These are phyloP conservation scores for Gymnarchus niloticus DNA, from an alignment of 2,113 vertebrate species.

Conservation along the genomic window DNA sequence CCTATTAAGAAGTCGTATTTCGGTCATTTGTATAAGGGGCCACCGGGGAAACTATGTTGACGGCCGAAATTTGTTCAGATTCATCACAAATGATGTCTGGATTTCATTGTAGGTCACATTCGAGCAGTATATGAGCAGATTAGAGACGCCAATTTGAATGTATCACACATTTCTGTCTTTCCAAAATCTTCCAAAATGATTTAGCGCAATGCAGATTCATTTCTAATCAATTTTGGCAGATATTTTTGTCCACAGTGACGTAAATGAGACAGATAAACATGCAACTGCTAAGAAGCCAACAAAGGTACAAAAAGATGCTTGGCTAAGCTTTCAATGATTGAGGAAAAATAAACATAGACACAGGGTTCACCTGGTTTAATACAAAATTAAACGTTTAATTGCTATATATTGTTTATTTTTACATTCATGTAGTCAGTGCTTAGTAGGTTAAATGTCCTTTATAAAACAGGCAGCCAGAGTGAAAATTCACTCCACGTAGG, in stretches of 20 bases:
- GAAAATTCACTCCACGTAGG: background rate
- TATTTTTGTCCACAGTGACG: background rate
- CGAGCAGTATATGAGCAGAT: background rate
- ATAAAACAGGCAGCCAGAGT: background rate
- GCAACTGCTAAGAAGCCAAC: background rate
- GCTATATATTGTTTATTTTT: background rate
- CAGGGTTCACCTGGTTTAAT: background rate
- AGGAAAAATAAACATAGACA: background rate
- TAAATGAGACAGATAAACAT: background rate
- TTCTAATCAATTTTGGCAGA: no score
- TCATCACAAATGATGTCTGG: background rate
- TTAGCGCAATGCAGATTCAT: no score
- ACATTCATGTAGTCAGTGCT: conserved; percentile 10
- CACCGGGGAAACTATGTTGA: background rate
- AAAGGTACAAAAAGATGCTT: no score
- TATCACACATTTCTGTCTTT: no score
- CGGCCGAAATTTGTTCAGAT: background rate
- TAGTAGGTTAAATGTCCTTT: background rate
- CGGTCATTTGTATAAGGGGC: background rate
- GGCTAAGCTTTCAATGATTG: background rate
- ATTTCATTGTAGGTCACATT: background rate
- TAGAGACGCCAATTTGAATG: background rate
- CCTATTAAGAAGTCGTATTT: no score
- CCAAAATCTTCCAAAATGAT: no score
- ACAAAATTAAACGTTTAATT: conserved; percentile 18